phyloP scores from a whole-genome alignment of 2,113 vertebrate genomes.

The Etheostoma spectabile region DNA sequence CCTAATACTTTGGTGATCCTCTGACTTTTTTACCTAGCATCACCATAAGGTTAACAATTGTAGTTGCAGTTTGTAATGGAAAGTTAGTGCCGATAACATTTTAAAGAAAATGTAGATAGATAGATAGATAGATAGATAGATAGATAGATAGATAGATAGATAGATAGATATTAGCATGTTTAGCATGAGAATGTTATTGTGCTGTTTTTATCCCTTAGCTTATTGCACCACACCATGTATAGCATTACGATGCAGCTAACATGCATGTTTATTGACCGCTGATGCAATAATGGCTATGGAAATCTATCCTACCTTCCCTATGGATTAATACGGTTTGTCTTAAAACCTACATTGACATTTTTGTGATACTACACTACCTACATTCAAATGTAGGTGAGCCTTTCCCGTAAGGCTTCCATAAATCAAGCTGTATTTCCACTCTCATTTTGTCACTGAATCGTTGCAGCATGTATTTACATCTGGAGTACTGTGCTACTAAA shows the following conservation, averaged over 20 bases:
- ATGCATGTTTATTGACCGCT: background rate
- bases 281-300: slow-evolving; percentile 3
- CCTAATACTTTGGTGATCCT: background rate
- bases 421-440: slow-evolving; percentile 34
- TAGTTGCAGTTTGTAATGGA: too few relatives aligned
- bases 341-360: background rate
- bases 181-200: background rate
- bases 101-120: background rate
- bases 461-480: slow-evolving; percentile 22
- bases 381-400: slow-evolving; percentile 9
- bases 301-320: background rate
- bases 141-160: too few relatives aligned
- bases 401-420: background rate
- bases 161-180: background rate
- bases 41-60: background rate
- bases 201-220: background rate
- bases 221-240: background rate
- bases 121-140: too few relatives aligned
- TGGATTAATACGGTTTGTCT: slow-evolving; percentile 4
- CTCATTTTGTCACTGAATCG: slow-evolving; percentile 32
- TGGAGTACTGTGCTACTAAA: slow-evolving; percentile 33
- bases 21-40: background rate
- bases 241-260: slow-evolving; percentile 18
- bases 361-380: background rate
- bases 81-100: too few relatives aligned